Conservation (phyloP, 2,797 vertebrate genomes). For the Anomalospiza imberbis region DNA sequence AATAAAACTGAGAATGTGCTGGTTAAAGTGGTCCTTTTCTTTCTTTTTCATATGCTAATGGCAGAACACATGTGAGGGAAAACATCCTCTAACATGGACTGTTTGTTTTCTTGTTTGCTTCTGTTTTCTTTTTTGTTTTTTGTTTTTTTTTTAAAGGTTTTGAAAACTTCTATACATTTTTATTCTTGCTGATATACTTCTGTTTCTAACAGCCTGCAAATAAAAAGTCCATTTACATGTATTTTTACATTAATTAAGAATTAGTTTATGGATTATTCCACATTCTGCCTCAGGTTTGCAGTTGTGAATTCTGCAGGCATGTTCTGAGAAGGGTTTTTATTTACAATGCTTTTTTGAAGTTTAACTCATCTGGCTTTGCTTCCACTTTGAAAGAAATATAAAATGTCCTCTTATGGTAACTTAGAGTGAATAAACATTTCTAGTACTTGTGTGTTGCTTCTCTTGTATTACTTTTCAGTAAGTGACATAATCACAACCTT, state of each 20-base stretch:
- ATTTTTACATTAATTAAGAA: background rate
- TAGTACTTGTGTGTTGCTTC: background rate
- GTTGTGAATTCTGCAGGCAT: background rate
- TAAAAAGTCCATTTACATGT: background rate
- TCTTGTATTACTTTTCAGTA: background rate
- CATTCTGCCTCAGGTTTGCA: background rate
- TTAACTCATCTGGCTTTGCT: background rate
- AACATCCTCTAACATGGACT: background rate
- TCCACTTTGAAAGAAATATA: background rate
- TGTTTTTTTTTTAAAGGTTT: background rate
- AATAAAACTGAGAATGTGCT: background rate
- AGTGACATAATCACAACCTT: background rate
- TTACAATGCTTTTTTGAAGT: background rate
- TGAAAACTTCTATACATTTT: background rate
- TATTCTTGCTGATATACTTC: background rate
- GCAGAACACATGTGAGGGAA: background rate
- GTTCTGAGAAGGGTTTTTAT: background rate
- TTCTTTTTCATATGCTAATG: background rate
- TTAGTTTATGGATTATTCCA: background rate
- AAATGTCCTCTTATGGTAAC: background rate
- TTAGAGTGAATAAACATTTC: background rate
- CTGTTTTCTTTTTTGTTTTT: background rate
- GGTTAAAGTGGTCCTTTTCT: background rate
- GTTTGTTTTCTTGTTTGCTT: background rate
- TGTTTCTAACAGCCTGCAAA: background rate